Evolutionary conservation across 2,113 vertebrate genomes (phyloP).

Genomic region (Odocoileus virginianus): DNA sequence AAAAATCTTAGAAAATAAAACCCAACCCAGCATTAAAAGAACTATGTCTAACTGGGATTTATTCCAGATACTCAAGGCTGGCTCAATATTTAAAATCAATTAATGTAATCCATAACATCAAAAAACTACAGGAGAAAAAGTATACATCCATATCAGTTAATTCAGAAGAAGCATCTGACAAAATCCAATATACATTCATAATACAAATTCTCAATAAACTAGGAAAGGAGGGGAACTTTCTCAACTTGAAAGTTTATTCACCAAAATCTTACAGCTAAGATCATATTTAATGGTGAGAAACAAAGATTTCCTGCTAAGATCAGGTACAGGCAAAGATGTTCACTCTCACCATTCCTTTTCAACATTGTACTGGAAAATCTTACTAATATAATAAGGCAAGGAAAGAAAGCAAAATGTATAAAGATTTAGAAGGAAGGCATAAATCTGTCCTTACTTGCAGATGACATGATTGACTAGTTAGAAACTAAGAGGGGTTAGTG

Average conservation of each 20-base stretch:
- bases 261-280: not conserved
- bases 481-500: not conserved
- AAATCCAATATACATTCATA: not conserved
- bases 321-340: not conserved
- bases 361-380: not conserved
- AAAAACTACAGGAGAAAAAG: not conserved
- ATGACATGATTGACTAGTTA: not conserved
- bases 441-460: not conserved
- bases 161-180: not conserved
- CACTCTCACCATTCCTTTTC: not conserved
- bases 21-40: not conserved
- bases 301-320: not conserved
- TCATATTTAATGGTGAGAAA: not conserved
- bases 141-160: not conserved
- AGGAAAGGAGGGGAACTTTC: not conserved
- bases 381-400: not conserved
- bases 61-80: not conserved
- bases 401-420: not conserved
- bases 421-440: not conserved
- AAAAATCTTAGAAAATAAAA: not conserved
- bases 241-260: not conserved
- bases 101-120: not conserved
- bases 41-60: not conserved
- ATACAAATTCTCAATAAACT: not conserved
- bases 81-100: not conserved